Conservation (phyloP, 2,113 vertebrate species). For the Cyprinus carpio region DNA sequence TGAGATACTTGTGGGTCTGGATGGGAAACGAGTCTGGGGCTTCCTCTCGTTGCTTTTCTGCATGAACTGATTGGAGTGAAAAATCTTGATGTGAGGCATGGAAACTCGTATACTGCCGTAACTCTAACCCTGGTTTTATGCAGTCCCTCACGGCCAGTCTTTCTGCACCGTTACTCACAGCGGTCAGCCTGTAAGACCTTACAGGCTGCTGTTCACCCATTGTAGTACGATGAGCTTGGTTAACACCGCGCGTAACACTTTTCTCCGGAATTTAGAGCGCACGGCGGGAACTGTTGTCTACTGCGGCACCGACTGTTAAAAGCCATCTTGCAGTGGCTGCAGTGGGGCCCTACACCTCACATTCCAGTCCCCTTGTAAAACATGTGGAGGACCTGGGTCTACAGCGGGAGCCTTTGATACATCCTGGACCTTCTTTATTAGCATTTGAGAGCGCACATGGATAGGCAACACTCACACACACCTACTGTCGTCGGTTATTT, state of each 20-base stretch:
- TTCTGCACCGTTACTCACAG: slow-evolving; percentile 45
- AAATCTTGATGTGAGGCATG: neutral
- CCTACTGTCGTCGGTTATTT: slow-evolving; percentile 12
- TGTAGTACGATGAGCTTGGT: too few relatives aligned
- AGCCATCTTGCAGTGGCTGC: neutral
- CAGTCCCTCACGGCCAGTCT: slow-evolving; percentile 16
- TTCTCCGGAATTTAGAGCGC: too few relatives aligned
- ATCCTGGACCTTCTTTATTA: slow-evolving; percentile 55
- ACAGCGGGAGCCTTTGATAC: slow-evolving; percentile 40
- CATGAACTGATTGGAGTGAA: neutral
- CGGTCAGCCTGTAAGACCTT: slow-evolving; percentile 41
- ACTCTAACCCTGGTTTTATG: neutral
- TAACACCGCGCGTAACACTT: too few relatives aligned
- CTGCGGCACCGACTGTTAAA: slow-evolving; percentile 25
- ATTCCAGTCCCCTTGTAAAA: slow-evolving; percentile 53
- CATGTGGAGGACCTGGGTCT: slow-evolving; percentile 35
- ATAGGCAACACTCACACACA: slow-evolving; percentile 41
- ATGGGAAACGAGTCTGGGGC: slow-evolving; percentile 56
- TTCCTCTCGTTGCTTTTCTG: slow-evolving; percentile 55
- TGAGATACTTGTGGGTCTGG: slow-evolving; percentile 44
- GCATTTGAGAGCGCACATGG: slow-evolving; percentile 36
- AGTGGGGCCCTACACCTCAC: slow-evolving; percentile 9
- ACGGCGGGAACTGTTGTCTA: too few relatives aligned
- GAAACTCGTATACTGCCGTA: slow-evolving; percentile 27
- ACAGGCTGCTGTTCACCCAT: slow-evolving; percentile 42